Evolutionary conservation across 2,888 invertebrate genomes (phyloP).

Genomic region (Luperina testacea): DNA sequence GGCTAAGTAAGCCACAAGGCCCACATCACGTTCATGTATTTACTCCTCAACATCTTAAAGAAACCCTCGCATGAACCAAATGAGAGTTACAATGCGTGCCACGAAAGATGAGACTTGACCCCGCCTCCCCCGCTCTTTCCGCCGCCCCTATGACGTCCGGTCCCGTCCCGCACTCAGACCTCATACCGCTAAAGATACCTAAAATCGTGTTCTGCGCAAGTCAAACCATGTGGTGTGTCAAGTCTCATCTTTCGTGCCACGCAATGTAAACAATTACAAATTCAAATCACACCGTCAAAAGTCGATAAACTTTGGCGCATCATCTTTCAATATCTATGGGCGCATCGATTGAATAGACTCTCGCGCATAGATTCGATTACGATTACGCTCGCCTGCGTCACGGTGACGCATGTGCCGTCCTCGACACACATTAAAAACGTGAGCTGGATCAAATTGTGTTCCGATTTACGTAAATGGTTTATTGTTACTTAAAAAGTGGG

Average conservation of each 20-base stretch:
- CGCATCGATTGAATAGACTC: constrained; percentile 15
- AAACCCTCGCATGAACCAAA: background rate
- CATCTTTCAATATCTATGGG: background rate
- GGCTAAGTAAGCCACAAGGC: too few species aligned
- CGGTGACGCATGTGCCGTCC: constrained; percentile 40
- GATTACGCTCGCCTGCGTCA: constrained; percentile 37
- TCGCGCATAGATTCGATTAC: constrained; percentile 32
- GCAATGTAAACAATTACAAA: background rate
- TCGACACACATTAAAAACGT: constrained; percentile 52
- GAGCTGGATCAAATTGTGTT: constrained; percentile 31
- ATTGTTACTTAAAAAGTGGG: background rate
- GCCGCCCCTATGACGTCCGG: too few species aligned
- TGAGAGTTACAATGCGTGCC: too few species aligned
- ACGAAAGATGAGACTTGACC: too few species aligned
- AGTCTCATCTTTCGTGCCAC: too few species aligned
- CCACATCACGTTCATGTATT: background rate
- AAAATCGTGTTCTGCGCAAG: too few species aligned
- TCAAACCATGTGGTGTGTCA: too few species aligned
- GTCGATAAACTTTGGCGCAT: constrained; percentile 41
- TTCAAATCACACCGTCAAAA: constrained; percentile 9
- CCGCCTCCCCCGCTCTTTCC: too few species aligned
- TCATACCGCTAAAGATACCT: too few species aligned
- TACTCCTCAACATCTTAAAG: background rate
- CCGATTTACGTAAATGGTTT: background rate
- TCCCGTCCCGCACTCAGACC: too few species aligned